Evolutionary conservation across 2,797 vertebrate genomes (phyloP), one percentile per base, ranked within the genome.

Genomic region (Cynodonichthys magdalenae): DNA sequence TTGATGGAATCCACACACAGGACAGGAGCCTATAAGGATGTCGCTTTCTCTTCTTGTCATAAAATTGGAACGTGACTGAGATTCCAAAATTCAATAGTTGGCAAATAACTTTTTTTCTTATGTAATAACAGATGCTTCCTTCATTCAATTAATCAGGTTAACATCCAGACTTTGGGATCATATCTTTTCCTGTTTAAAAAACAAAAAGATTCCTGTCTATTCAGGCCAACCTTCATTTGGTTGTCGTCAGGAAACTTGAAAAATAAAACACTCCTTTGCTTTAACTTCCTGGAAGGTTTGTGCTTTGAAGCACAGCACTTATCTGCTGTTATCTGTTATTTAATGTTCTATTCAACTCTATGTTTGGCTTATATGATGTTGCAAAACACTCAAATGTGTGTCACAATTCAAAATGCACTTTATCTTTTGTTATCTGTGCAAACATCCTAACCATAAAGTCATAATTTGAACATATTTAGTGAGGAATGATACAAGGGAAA

Each of bases 241-340:
- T 66, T 72, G 55, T 62, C 49, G 71, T 65, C 66, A 69, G 50
- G 71, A 79, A 73, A 61, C 62, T 64, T 53, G 49, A 63, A 73
- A 75, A n/a, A 48, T 68, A 18, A 88, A 71, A 86, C 73, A 89
- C 81, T 87, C 85, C 82, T 70, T 72, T 58, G n/a, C n/a, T 51
- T 18, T 39, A 75, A 49, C 41, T 5, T 42, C 27, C 20, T 15
- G 11, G n/a, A 49, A 49, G 6, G 62, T 39, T 72, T 14, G n/a
- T 36, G 42, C 59, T 78, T 72, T 81, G 48, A 82, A 64, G 57
- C 52, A 42, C 15, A 18, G 15, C 7, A 36, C 11, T 61, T 68
- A 53, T 63, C 74, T 27, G 17, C 11, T n/a, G 41, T 44, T 15
- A 59, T 53, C 53, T 34, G 15, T 47, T 64, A 34, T 27, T 56